Conservation (phyloP, 1,140 invertebrate species). For the Paraescarpia echinospica region DNA sequence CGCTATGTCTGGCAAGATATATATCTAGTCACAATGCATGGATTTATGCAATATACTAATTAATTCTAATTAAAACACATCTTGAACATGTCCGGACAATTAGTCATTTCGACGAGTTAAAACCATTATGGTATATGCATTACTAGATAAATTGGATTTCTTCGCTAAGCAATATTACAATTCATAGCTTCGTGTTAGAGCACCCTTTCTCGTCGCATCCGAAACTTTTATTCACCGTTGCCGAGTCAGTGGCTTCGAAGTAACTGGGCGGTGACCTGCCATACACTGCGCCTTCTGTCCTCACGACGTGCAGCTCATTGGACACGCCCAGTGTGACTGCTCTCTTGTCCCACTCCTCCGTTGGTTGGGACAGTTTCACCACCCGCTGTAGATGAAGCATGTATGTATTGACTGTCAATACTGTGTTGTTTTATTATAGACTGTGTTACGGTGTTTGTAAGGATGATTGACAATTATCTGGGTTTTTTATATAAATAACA, state of each 20-base stretch:
- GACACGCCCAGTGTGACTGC: not conserved
- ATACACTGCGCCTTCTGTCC: not conserved
- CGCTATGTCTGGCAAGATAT: not conserved
- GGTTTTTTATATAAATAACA: slow-evolving; percentile 2
- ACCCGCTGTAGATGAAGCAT: slow-evolving; percentile 14
- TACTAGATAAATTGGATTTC: not conserved
- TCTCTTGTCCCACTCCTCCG: slow-evolving; percentile 2
- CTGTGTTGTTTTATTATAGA: slow-evolving; percentile 9
- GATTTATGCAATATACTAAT: not conserved
- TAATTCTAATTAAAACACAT: not conserved
- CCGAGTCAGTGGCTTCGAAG: not conserved
- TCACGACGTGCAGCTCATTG: not conserved
- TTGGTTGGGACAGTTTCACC: slow-evolving; percentile 12
- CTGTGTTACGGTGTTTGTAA: not conserved
- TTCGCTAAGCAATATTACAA: not conserved
- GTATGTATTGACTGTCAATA: too few relatives aligned
- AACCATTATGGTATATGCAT: not conserved
- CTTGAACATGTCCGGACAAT: not conserved
- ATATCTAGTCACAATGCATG: not conserved
- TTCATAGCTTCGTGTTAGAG: not conserved
- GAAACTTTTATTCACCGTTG: not conserved
- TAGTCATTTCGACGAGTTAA: not conserved
- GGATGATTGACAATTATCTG: not conserved
- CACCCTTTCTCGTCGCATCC: not conserved
- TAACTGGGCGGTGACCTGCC: not conserved